Base-by-base conservation (phyloP, 2,888 invertebrate genomes). In the Ommatoiulus sabulosus region DNA sequence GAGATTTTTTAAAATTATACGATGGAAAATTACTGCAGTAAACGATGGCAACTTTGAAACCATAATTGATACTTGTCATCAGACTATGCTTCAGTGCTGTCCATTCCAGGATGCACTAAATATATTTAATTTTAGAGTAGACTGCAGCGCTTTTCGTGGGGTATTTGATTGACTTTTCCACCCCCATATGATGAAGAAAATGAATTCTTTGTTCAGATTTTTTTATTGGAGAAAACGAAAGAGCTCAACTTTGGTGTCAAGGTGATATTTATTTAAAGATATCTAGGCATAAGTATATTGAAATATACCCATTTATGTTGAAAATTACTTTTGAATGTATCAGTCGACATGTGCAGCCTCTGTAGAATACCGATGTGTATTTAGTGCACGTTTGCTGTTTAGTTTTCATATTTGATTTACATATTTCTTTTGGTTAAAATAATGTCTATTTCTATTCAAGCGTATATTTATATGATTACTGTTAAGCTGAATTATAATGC, bases 381-480 rank as follows among this genome's bases (percentile, higher is more conserved):
- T 10, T 15, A 80, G 80, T 15, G 3, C 80, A 80, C 80, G 35
- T 80, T 80, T 80, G 80, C 35, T 35, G 15, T 80, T 80, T 57
- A 3, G 57, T 57, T 57, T 17, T 57, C 57, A 57, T n/a, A n/a
- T n/a, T 43, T 80, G 15, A 80, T 80, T 80, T 80, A 15, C 24
- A 35, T 35, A 20, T 80, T 80, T 35, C 35, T 80, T 80, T 43
- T 80, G 80, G 35, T 80, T 80, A 80, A 35, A 24, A 80, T 80
- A 80, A 80, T 80, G 80, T 35, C 80, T 35, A 80, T 80, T 80
- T 80, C 80, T 80, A 80, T 80, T 80, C 80, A 80, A 72, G 72
- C 24, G 24, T 72, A 6, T 80, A 80, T 80, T 72, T 72, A 72
- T 80, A 80, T 80, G 80, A 35, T 43, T 80, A 80, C 80, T 35